Base-by-base conservation (phyloP, 2,888 invertebrate species). In the Rhimphoctona megacephalus region DNA sequence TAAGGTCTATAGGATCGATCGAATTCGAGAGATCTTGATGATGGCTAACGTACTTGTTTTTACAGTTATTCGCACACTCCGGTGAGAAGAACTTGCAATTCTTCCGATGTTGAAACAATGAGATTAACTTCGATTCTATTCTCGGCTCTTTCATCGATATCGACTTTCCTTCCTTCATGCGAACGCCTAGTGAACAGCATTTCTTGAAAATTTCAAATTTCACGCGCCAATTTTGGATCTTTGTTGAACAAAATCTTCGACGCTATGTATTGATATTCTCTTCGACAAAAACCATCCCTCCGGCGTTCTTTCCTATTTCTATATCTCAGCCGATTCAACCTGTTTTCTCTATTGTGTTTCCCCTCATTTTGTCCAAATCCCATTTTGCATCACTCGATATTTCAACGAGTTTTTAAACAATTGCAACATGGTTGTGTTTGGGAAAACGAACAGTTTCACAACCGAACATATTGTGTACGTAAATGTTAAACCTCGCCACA, bases 51-150 rank as follows among this genome's bases (percentile, higher is more conserved):
- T 64, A 22, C 36, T 54, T 52, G 52, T 85, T 77, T 69, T 81
- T 33, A 25, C 70, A 39, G 36, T 67, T 57, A 69, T 69, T 79
- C 54, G 25, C 6, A 61, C 61, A 7, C 61, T 61, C 74, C 33
- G 4, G n/a, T 57, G 19, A 61, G 57, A 39, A 46, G 72, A 30
- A 61, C 66, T 43, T 46, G 52, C 52, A 36, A n/a, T 77, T 52
- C 52, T 74, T 81, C 83, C 80, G 57, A 72, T n/a, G 80, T 85
- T 87, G 39, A 81, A 74, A 82, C 83, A 91, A 92, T 91, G 88
- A 90, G 88, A 90, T 91, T 91, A 91, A 90, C 90, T 90, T 91
- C 90, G 91, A 91, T 90, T 86, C 81, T 81, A 90, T 89, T 91
- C 91, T 90, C 88, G 88, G 86, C 87, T 88, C 89, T 88, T 87